A percentile compares a stretch with the other conserved stretches of the same genome.
These are phyloP conservation scores for Sardinella longiceps DNA, from an alignment of 2,797 vertebrate genomes.

Conservation along the genomic window DNA sequence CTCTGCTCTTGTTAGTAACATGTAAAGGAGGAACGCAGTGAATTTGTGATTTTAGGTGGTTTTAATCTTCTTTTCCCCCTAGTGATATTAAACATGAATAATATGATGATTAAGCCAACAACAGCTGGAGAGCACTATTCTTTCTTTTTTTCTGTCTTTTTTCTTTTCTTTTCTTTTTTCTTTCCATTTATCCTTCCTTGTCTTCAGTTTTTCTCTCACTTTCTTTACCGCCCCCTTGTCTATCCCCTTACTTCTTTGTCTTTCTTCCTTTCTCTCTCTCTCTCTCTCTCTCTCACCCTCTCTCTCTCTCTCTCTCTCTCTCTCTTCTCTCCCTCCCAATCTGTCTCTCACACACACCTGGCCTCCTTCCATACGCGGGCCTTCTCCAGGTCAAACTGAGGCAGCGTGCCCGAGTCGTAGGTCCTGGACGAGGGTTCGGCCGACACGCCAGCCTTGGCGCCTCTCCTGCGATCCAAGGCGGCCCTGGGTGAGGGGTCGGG, in stretches of 20 bases:
- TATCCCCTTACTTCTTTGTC: not conserved
- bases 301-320: not conserved
- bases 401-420: slow-evolving; percentile 78
- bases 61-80: not conserved
- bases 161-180: not conserved
- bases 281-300: not conserved
- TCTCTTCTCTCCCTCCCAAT: not conserved
- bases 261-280: not conserved
- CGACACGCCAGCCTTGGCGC: slow-evolving; percentile 91
- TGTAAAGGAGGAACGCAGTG: not conserved
- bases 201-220: not conserved
- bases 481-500: slow-evolving; percentile 67
- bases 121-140: not conserved
- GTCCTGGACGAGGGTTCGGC: slow-evolving; percentile 87
- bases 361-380: slow-evolving; percentile 86
- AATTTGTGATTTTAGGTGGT: not conserved
- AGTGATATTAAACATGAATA: too few relatives aligned
- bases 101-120: not conserved
- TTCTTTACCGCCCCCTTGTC: too few relatives aligned
- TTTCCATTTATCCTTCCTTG: not conserved
- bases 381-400: slow-evolving; percentile 88
- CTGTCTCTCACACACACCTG: slow-evolving; percentile 75
- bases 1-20: not conserved
- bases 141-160: not conserved
- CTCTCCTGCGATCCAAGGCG: slow-evolving; percentile 79